Base-by-base conservation (phyloP, 2,888 invertebrate genomes). In the Monochamus alternatus region DNA sequence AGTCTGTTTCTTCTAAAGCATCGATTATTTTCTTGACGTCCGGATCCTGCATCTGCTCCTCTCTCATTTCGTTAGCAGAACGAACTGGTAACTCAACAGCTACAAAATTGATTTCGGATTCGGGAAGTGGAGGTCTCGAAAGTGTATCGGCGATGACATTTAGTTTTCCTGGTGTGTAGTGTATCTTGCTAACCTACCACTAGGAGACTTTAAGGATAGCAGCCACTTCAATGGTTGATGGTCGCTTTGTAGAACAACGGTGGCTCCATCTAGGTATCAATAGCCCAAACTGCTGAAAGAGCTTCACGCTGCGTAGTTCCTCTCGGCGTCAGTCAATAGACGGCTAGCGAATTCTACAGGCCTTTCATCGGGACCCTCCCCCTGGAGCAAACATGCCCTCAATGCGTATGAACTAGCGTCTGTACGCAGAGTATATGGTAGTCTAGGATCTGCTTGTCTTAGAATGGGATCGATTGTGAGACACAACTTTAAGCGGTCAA, bases 171-270 rank as follows among this genome's bases (percentile, higher is more conserved):
- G 51, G 62, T 47, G 62, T 71, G 51, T 62, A 0, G 88, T 87
- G 90, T 90, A 91, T 55, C 90, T 77, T 31, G 87, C 87, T 0
- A 91, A 77, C 47, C 90, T 75, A 10, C 89, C 89, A n/a, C 85
- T 79, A 5, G 80, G 81, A 2, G 78, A 71, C 22, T 74, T 88
- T 5, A 89, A 52, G 0, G 82, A 80, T 76, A 88, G 78, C 5
- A 91, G 77, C 88, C 89, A 91, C 85, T 88, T 87, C 47, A 91
- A 81, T 0, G 90, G 88, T 74, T 89, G 87, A 73, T 90, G 66
- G 52, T 63, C 63, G n/a, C n/a, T 63, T 38, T 14, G n/a, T 10
- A 55, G 3, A n/a, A 55, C n/a, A n/a, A 66, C 10, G n/a, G 51
- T 55, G 43, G 52, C 31, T 7, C 52, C 52, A 31, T 66, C 55